phyloP scores from a whole-genome alignment of 2,888 invertebrate genomes.

The Patella pellucida region DNA sequence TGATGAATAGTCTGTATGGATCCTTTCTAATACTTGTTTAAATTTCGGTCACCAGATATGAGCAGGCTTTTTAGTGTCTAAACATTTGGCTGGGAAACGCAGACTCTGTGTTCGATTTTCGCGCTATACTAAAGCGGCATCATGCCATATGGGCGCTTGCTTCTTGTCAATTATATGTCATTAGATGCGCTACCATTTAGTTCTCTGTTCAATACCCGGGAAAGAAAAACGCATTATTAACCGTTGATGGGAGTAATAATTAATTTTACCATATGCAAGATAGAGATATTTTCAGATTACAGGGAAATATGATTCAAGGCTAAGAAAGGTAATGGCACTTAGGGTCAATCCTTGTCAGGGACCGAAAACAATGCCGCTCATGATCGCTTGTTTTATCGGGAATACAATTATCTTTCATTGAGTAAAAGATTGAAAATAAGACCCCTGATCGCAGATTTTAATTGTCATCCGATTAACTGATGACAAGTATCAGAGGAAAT shows the following conservation, averaged over 20 bases:
- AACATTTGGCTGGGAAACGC: slow-evolving; percentile 7
- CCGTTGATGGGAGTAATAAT: slow-evolving; percentile 4
- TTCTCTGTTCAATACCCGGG: background rate
- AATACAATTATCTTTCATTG: slow-evolving; percentile 5
- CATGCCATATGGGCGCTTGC: slow-evolving; percentile 8
- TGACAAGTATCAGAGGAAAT: slow-evolving; percentile 3
- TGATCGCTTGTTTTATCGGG: slow-evolving; percentile 10
- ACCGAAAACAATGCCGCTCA: background rate
- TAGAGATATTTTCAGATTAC: background rate
- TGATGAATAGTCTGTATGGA: no score
- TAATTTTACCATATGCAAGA: slow-evolving; percentile 12
- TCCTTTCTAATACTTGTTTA: no score
- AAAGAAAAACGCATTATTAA: slow-evolving; percentile 8
- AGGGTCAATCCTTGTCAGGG: background rate
- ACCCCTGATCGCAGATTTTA: background rate
- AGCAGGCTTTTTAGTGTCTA: background rate
- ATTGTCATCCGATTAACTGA: slow-evolving; percentile 12
- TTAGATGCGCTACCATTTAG: slow-evolving; percentile 12
- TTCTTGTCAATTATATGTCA: background rate
- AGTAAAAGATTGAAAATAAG: slow-evolving; percentile 5
- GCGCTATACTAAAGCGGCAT: background rate
- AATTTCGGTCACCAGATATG: no score
- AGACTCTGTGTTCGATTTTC: background rate
- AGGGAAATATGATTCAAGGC: background rate
- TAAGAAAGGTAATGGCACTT: background rate